Evolutionary conservation across 1,140 invertebrate genomes (phyloP).

Genomic region (Platorchestia sp.): DNA sequence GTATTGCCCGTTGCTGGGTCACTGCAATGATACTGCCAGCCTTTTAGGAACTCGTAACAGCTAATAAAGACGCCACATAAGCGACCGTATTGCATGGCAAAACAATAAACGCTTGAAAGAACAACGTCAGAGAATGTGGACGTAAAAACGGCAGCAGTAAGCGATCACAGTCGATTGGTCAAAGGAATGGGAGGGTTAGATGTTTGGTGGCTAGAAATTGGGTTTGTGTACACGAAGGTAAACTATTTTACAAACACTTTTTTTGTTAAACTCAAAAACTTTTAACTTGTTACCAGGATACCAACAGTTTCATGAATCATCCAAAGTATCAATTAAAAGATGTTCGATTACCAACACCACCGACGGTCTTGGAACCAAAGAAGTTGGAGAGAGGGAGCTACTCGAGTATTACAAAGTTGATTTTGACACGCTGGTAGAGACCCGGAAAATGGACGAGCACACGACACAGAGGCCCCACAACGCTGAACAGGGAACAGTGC

Average conservation of each 20-base stretch:
- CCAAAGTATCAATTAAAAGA: neutral
- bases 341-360: neutral
- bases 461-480: neutral
- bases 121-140: neutral
- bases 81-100: neutral
- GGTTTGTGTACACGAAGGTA: neutral
- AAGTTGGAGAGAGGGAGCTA: too few species aligned
- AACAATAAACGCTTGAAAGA: neutral
- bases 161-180: neutral
- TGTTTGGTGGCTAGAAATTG: neutral
- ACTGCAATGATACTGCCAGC: neutral
- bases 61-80: slow-evolving; percentile 8
- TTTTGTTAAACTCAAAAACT: neutral
- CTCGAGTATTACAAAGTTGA: too few species aligned
- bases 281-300: neutral
- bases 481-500: neutral
- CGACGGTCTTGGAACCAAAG: neutral
- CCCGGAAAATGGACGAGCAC: neutral
- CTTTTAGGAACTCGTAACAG: neutral
- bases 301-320: neutral
- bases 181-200: neutral
- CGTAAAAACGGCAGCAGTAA: neutral
- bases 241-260: neutral
- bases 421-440: too few species aligned
- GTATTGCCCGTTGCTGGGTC: neutral